A percentile compares a stretch with the other conserved stretches of the same genome.
Evolutionary conservation across 1,140 invertebrate genomes (phyloP).

Genomic region (Neodiprion pinetum): DNA sequence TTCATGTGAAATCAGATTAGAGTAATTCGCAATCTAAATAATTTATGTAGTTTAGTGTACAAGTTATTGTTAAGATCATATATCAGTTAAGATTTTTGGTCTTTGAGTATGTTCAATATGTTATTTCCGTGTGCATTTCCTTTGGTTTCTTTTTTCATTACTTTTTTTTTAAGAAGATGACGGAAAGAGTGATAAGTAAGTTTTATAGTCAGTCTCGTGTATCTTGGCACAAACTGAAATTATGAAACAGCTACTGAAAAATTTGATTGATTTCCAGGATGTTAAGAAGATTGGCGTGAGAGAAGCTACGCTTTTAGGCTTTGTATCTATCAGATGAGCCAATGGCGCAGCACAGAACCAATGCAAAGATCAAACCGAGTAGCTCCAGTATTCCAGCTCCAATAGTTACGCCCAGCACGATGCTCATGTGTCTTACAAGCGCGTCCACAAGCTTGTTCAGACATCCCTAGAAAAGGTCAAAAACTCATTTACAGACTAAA

Average conservation of each 20-base stretch:
- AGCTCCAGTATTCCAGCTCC: constrained; percentile 73
- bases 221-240: constrained; percentile 34
- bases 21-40: too few species aligned
- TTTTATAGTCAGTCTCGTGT: not conserved
- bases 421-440: constrained; percentile 67
- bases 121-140: not conserved
- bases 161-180: not conserved
- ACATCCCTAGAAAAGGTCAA: constrained; percentile 70
- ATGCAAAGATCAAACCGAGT: constrained; percentile 78
- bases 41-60: too few species aligned
- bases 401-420: constrained; percentile 71
- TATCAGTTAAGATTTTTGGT: not conserved
- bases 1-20: too few species aligned
- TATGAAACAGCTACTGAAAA: constrained; percentile 29
- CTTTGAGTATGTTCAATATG: not conserved
- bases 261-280: constrained; percentile 27
- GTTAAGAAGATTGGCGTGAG: constrained; percentile 18
- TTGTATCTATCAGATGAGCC: constrained; percentile 73
- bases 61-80: too few species aligned
- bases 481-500: constrained; percentile 20
- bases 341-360: constrained; percentile 81
- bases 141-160: not conserved
- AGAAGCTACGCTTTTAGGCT: constrained; percentile 63
- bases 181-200: not conserved
- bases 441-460: constrained; percentile 71